Evolutionary conservation across 2,113 vertebrate genomes (phyloP).

Genomic region (Psephotus haematonotus): DNA sequence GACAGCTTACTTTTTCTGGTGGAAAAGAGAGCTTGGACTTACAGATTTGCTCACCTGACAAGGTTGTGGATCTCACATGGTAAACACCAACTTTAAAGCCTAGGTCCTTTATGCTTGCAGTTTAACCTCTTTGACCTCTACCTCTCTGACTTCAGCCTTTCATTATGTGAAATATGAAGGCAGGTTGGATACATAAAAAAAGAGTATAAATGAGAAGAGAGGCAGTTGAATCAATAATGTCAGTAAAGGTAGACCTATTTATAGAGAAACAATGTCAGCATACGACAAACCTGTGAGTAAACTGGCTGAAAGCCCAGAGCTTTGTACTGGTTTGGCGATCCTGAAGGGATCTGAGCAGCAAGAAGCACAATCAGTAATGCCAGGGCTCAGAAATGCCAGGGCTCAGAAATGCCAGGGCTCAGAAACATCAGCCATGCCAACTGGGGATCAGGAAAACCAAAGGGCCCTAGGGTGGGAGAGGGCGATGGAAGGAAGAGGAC

Average conservation of each 20-base stretch:
- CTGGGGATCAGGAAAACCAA: not conserved
- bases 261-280: slow-evolving; percentile 68
- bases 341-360: not conserved
- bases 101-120: not conserved
- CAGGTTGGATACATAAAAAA: slow-evolving; percentile 40
- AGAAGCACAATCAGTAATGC: not conserved
- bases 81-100: slow-evolving; percentile 1
- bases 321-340: slow-evolving; percentile 28
- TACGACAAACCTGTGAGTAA: slow-evolving; percentile 61
- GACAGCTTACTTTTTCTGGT: not conserved
- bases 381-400: not conserved
- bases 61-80: not conserved
- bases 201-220: slow-evolving; percentile 52
- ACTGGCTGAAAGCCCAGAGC: slow-evolving; percentile 62
- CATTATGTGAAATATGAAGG: slow-evolving; percentile 12
- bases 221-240: slow-evolving; percentile 57
- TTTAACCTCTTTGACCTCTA: slow-evolving; percentile 45
- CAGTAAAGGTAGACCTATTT: slow-evolving; percentile 63
- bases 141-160: slow-evolving; percentile 13
- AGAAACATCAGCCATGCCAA: not conserved
- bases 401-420: not conserved
- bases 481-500: not conserved
- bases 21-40: not conserved
- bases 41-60: not conserved
- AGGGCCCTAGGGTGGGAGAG: not conserved